These are phyloP conservation scores for Limosa lapponica DNA, from an alignment of 2,797 vertebrate species.

Conservation along the genomic window DNA sequence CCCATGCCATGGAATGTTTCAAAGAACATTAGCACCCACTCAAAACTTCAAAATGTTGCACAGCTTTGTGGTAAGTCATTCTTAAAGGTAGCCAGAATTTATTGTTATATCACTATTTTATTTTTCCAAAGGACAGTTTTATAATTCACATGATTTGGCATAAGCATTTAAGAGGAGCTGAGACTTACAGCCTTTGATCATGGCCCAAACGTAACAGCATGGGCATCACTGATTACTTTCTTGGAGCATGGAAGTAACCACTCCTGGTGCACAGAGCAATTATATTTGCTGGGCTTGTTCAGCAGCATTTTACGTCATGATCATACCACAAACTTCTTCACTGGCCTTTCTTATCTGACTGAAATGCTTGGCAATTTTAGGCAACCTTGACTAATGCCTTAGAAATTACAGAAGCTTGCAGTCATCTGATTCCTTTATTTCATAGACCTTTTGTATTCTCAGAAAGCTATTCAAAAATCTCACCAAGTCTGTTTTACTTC, in stretches of 20 bases:
- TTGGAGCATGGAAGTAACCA: background rate
- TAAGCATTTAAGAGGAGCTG: background rate
- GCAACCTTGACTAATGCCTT: background rate
- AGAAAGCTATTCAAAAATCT: background rate
- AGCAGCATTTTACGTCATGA: background rate
- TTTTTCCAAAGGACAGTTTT: background rate
- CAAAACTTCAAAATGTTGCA: background rate
- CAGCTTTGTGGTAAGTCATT: background rate
- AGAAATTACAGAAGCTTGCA: background rate
- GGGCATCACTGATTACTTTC: background rate
- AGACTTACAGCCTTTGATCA: background rate
- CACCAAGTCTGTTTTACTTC: background rate
- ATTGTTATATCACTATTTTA: rapidly evolving
- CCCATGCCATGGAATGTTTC: background rate
- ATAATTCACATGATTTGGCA: background rate
- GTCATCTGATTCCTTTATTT: background rate
- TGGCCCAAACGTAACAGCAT: background rate
- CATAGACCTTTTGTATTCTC: background rate
- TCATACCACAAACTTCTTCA: background rate
- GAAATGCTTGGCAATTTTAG: background rate
- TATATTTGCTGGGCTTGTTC: background rate
- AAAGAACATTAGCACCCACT: background rate
- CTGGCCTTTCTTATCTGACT: background rate
- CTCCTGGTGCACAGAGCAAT: too few species aligned
- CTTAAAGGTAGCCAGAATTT: background rate